Conservation (phyloP, 2,113 vertebrate genomes). For the Tachysurus fulvidraco region DNA sequence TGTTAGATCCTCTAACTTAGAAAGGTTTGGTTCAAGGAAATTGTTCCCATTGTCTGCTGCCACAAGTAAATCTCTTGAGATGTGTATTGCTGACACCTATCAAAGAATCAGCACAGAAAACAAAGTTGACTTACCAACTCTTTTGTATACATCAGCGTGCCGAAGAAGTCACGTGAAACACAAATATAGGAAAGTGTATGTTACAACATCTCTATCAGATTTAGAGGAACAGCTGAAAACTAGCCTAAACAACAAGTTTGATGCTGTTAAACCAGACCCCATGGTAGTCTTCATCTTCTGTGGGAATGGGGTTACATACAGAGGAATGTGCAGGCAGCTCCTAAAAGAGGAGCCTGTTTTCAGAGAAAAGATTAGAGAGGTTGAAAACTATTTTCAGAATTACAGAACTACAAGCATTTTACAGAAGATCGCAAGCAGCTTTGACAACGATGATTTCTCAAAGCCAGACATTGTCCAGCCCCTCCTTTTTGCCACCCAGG, state of each 20-base stretch:
- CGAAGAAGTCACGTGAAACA: slow-evolving; percentile 79
- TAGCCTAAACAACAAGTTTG: slow-evolving; percentile 47
- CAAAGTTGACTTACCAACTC: slow-evolving; percentile 64
- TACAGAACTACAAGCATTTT: slow-evolving; percentile 63
- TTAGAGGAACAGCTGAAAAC: slow-evolving; percentile 70
- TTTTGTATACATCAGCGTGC: slow-evolving; percentile 83
- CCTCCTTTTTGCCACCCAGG: slow-evolving; percentile 82
- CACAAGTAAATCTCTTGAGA: slow-evolving; percentile 71
- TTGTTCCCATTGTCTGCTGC: slow-evolving; percentile 80
- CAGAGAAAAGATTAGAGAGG: slow-evolving; percentile 74
- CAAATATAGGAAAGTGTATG: slow-evolving; percentile 78
- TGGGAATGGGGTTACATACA: slow-evolving; percentile 78
- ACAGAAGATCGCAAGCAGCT: slow-evolving; percentile 63
- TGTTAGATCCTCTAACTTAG: slow-evolving; percentile 28
- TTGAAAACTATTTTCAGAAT: slow-evolving; percentile 64
- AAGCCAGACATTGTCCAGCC: slow-evolving; percentile 76
- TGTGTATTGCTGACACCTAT: slow-evolving; percentile 67
- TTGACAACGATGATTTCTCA: slow-evolving; percentile 61
- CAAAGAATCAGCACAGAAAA: slow-evolving; percentile 64
- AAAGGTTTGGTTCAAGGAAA: slow-evolving; percentile 60
- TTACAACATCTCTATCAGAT: slow-evolving; percentile 71
- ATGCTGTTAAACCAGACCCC: slow-evolving; percentile 55
- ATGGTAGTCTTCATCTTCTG: slow-evolving; percentile 84
- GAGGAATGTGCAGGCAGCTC: slow-evolving; percentile 76
- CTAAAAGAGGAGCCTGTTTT: slow-evolving; percentile 76